Conservation (phyloP, 2,888 invertebrate species). For the Pristionchus japonicus region DNA sequence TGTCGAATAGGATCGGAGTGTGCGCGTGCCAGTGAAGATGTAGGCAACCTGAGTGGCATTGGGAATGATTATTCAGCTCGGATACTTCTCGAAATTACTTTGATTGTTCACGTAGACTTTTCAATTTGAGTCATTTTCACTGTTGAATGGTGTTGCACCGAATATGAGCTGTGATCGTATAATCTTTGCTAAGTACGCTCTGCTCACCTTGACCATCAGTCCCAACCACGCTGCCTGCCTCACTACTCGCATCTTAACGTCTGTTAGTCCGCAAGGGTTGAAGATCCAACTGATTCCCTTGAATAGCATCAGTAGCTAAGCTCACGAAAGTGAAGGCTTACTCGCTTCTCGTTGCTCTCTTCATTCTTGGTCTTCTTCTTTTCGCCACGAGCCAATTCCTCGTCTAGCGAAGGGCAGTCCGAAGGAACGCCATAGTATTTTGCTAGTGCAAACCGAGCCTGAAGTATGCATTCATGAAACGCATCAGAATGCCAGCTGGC, state of each 20-base stretch:
- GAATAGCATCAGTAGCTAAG: no score
- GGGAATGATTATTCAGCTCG: neutral
- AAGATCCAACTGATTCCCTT: constrained; percentile 59
- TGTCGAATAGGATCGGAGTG: constrained; percentile 47
- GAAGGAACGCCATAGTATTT: constrained; percentile 53
- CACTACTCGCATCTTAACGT: constrained; percentile 54
- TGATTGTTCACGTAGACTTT: no score
- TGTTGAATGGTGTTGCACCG: no score
- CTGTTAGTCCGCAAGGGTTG: constrained; percentile 60
- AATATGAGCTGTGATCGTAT: no score
- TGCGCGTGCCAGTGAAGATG: constrained; percentile 50
- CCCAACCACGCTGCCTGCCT: constrained; percentile 63
- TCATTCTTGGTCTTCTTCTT: neutral
- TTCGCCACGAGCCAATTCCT: constrained; percentile 51
- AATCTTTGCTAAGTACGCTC: no score
- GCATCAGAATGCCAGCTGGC: neutral
- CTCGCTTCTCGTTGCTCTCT: neutral
- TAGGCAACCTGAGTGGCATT: constrained; percentile 46
- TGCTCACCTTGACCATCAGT: constrained; percentile 57
- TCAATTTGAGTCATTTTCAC: no score
- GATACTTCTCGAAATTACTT: no score
- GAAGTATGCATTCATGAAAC: neutral
- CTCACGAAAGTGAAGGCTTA: neutral
- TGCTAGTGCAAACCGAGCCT: constrained; percentile 54
- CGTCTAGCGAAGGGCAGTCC: constrained; percentile 53